These are phyloP conservation scores for Quiscalus mexicanus DNA, from an alignment of 2,113 vertebrate species.

Conservation along the genomic window DNA sequence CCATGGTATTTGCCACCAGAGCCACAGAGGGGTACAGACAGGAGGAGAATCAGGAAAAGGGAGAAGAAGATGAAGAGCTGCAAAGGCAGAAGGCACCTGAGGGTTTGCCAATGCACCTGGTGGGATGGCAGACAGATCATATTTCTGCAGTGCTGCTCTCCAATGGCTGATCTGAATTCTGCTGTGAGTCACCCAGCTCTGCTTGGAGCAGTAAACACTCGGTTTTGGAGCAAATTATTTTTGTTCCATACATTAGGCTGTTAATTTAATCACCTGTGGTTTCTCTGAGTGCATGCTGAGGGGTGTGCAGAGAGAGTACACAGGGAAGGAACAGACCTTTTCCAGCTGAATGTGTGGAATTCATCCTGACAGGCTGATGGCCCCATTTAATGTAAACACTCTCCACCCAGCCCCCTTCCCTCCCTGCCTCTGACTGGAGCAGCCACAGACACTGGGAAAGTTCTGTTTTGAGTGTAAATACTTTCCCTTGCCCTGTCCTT, in stretches of 20 bases:
- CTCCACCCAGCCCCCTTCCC: neutral
- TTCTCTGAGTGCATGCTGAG: neutral
- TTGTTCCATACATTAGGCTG: neutral
- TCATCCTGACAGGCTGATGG: neutral
- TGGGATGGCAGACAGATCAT: neutral
- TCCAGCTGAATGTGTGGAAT: neutral
- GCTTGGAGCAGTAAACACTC: neutral
- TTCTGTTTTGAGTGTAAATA: neutral
- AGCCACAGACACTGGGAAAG: neutral
- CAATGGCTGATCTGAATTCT: neutral
- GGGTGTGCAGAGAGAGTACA: neutral
- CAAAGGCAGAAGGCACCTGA: neutral
- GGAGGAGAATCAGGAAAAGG: neutral
- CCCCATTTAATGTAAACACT: neutral
- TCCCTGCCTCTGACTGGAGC: neutral
- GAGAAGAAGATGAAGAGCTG: neutral
- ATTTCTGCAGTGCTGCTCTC: neutral
- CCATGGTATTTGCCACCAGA: neutral
- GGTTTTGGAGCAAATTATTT: neutral
- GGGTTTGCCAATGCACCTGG: neutral
- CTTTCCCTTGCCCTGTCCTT: neutral
- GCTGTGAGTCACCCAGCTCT: neutral
- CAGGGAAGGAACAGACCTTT: neutral
- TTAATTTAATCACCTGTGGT: neutral
- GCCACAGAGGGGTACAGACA: neutral